These are phyloP conservation scores for Xiphias gladius DNA, from an alignment of 2,113 vertebrate genomes.

Conservation along the genomic window DNA sequence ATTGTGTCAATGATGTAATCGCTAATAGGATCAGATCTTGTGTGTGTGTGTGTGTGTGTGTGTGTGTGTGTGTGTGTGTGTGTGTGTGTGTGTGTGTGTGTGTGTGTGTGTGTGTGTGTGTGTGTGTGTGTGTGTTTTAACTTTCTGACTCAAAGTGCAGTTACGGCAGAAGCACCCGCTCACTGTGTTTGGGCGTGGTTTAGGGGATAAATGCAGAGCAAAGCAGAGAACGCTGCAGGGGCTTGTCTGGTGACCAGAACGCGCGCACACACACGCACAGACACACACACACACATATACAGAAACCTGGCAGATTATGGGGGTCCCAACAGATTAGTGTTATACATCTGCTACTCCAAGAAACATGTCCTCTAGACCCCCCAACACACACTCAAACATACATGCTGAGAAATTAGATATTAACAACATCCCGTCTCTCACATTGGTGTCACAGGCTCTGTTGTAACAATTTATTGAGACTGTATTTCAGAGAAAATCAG, in stretches of 20 bases:
- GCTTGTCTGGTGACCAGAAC: conserved; percentile 69
- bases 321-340: conserved; percentile 74
- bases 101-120: background rate
- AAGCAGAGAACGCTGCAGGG: conserved; percentile 56
- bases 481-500: no score
- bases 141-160: conserved; percentile 59
- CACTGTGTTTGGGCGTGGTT: conserved; percentile 58
- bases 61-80: conserved; percentile 6
- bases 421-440: background rate
- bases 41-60: conserved; percentile 11
- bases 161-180: conserved; percentile 41
- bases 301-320: conserved; percentile 63
- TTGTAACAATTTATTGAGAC: background rate
- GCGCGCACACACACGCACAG: conserved; percentile 51
- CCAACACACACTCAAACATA: background rate
- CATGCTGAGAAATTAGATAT: conserved; percentile 6
- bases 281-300: conserved; percentile 31
- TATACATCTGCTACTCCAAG: conserved; percentile 68
- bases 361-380: conserved; percentile 44
- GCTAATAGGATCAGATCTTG: conserved; percentile 62
- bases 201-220: conserved; percentile 63
- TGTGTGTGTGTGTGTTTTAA: conserved; percentile 52
- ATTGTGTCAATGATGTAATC: conserved; percentile 67
- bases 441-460: background rate
- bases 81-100: background rate